Evolutionary conservation across 2,888 invertebrate species (phyloP), one percentile per base, ranked within the genome.

Genomic region (Xiphydria camelus): DNA sequence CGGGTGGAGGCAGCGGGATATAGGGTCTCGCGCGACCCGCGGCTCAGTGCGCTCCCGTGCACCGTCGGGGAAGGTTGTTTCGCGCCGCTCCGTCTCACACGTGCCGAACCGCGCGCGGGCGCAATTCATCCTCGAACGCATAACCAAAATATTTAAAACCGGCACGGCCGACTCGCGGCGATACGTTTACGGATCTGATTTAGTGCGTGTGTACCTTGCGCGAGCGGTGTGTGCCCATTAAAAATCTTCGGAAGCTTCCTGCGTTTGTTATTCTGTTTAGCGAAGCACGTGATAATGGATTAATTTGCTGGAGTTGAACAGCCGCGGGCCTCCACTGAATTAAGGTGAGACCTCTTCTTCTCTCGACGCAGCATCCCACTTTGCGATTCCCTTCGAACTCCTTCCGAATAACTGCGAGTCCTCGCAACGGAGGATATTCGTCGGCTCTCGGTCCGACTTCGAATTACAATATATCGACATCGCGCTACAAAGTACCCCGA

Each of bases 301-400:
- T 62, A 62, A 62, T 59, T 61, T 41, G 52, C 49, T 53, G 52
- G 51, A 51, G 51, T 44, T 31, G 38, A 23, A 32, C 39, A 17
- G 29, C 21, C 15, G 9, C 21, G 23, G 40, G 46, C 56, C 52
- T 29, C 46, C 57, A 57, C 61, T 63, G 57, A 63, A 63, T 63
- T 63, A 63, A 62, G 62, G 62, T 62, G 53, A 62, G 61, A 53
- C 62, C 56, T 54, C 29, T 29, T 6, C 5, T 15, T 29, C 3
- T 12, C 1, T 7, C 29, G 2, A 1, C 6, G 29, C 12, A 10
- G 1, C 4, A 6, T 7, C 26, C 4, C 26, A 2, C 26, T n/a
- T 6, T 26, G 3, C 14, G 10, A 12, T 14, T 26, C 12, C 4
- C 12, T 29, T n/a, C 5, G 12, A 5, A 12, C 10, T 26, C 3